Conservation (phyloP, 2,888 invertebrate genomes). For the Drosophila formosana region DNA sequence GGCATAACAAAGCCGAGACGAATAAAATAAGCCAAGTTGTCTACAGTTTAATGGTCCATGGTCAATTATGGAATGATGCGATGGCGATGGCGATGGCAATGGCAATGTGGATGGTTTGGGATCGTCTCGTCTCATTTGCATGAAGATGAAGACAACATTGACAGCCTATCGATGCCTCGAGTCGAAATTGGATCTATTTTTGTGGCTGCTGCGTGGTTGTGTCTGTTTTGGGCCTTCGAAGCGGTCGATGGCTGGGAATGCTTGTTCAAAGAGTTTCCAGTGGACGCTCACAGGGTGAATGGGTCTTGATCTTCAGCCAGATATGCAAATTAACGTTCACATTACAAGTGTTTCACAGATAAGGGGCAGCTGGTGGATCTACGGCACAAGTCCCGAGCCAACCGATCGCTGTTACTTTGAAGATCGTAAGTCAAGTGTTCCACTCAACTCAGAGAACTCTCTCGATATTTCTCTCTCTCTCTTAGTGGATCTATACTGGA, state of each 20-base stretch:
- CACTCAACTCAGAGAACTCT: neutral
- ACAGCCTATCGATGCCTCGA: conserved; percentile 29
- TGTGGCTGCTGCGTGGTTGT: conserved; percentile 3
- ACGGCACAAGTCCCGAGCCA: conserved; percentile 33
- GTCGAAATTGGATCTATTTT: conserved; percentile 21
- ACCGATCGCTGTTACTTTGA: conserved; percentile 36
- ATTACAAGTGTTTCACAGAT: conserved; percentile 41
- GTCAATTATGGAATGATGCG: conserved; percentile 47
- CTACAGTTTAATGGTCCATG: conserved; percentile 22
- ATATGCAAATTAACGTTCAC: conserved; percentile 36
- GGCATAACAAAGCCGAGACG: conserved; percentile 27
- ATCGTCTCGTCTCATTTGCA: conserved; percentile 56
- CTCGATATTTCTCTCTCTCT: neutral
- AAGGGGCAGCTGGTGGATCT: conserved; percentile 59
- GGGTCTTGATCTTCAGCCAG: conserved; percentile 18
- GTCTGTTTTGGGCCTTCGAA: conserved; percentile 14
- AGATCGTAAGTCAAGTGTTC: conserved; percentile 37
- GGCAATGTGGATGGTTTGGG: neutral
- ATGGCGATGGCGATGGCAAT: neutral
- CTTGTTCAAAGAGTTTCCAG: conserved; percentile 59
- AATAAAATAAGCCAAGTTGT: conserved; percentile 23
- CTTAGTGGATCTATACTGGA: conserved; percentile 63
- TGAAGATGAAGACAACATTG: conserved; percentile 44
- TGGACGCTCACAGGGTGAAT: conserved; percentile 47
- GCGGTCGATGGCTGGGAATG: conserved; percentile 52